phyloP scores from a whole-genome alignment of 2,113 vertebrate genomes.

The Coptodon bakossiorum region DNA sequence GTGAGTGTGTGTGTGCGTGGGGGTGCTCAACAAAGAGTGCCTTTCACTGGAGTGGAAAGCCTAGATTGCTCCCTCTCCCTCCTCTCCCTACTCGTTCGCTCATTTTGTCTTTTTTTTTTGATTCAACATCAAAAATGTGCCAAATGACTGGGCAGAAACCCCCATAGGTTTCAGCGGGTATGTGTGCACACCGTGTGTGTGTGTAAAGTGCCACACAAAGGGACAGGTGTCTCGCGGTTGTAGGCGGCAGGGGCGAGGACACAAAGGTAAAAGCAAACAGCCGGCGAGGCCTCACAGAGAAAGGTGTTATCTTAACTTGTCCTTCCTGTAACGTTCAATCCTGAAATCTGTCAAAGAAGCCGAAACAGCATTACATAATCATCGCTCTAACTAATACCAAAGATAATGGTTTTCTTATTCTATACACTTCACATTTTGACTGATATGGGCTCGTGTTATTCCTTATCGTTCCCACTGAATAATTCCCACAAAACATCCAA shows the following conservation, averaged over 20 bases:
- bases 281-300: background rate
- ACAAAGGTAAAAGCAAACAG: conserved; percentile 37
- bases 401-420: background rate
- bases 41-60: conserved; percentile 59
- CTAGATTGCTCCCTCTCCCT: conserved; percentile 43
- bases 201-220: conserved; percentile 34
- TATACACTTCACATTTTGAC: background rate
- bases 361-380: background rate
- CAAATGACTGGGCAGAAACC: conserved; percentile 53
- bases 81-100: conserved; percentile 17
- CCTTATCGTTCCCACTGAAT: background rate
- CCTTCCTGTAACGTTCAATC: background rate
- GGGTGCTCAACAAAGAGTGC: conserved; percentile 61
- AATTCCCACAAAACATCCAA: background rate
- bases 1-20: background rate
- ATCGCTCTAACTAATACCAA: background rate
- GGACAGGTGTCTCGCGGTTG: conserved; percentile 48
- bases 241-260: conserved; percentile 1
- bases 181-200: background rate
- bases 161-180: conserved; percentile 3
- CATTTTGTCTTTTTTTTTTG: conserved; percentile 47
- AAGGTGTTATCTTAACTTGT: background rate
- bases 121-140: conserved; percentile 61
- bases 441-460: background rate
- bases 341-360: background rate